Base-by-base conservation (phyloP, 2,888 invertebrate genomes). In the Erynnis tages region DNA sequence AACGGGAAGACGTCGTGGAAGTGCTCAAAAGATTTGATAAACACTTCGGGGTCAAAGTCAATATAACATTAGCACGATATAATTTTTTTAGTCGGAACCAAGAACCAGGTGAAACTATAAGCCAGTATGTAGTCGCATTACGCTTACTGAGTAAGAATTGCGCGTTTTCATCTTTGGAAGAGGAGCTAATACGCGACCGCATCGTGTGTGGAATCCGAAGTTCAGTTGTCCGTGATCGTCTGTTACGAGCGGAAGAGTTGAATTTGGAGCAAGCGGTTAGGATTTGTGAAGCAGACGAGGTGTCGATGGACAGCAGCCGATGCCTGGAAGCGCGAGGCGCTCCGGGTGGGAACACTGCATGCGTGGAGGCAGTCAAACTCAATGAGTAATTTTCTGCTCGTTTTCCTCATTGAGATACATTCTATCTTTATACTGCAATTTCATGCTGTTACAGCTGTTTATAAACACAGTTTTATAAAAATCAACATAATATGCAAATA, bases 111-210 rank as follows among this genome's bases (percentile, higher is more conserved):
- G 66, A 63, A 45, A 53, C 38, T 3, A 59, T 63, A 6, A 47
- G 59, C 11, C 47, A 62, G 25, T 66, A 63, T n/a, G 59, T 63
- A 2, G 61, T 62, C 2, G 59, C 60, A 0, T 44, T 64, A 8
- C 56, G 44, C 32, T 14, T 62, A 1, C 29, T 63, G 1, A 60
- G 57, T 50, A 55, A 60, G 35, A 6, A 11, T 1, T 62, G 64
- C 34, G 58, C 59, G 11, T 60, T 61, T 11, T 38, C 53, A n/a
- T 11, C 30, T 4, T 47, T 61, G 7, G 53, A 55, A 14, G 59
- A 57, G 4, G 48, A 54, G 10, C 30, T 63, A 8, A 34, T 61
- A 7, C 43, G 55, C 0, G 60, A 63, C 27, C 50, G 56, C 14
- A 58, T 63, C 1, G 61, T 54, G 1, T 52, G 55, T 54, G 37